These are phyloP conservation scores for Cryptus viduatorius DNA, from an alignment of 2,888 invertebrate genomes.

Conservation along the genomic window DNA sequence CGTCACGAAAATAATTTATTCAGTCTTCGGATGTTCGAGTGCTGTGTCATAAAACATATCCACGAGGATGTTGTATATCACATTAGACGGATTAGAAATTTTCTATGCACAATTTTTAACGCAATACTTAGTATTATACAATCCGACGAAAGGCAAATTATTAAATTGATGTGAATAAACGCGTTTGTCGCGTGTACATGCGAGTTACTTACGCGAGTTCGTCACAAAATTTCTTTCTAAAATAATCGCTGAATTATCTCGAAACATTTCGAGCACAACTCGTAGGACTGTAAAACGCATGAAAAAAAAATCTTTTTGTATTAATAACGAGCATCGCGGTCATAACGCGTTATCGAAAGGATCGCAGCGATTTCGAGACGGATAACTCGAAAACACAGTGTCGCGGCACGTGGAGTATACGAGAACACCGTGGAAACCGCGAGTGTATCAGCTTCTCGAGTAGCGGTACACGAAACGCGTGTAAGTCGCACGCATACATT, in stretches of 20 bases:
- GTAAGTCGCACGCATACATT: conserved; percentile 5
- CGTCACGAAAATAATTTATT: conserved; percentile 3
- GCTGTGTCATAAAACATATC: neutral
- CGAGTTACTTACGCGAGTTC: no score
- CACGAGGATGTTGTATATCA: neutral
- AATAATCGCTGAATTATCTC: no score
- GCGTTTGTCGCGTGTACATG: neutral
- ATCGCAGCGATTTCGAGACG: neutral
- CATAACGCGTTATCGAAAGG: neutral
- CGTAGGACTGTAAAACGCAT: no score
- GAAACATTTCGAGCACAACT: no score
- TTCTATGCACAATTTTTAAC: neutral
- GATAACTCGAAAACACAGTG: neutral
- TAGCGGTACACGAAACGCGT: neutral
- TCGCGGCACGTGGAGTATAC: neutral
- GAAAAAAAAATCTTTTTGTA: neutral
- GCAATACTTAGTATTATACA: neutral
- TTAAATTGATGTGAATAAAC: neutral
- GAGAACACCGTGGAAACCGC: neutral
- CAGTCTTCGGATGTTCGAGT: neutral
- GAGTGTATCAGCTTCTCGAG: neutral
- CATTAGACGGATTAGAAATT: neutral
- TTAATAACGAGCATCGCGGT: neutral
- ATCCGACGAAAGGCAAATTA: neutral
- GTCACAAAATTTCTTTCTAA: no score